phyloP scores from a whole-genome alignment of 2,888 invertebrate species.

The Eudasyphora cyanicolor region DNA sequence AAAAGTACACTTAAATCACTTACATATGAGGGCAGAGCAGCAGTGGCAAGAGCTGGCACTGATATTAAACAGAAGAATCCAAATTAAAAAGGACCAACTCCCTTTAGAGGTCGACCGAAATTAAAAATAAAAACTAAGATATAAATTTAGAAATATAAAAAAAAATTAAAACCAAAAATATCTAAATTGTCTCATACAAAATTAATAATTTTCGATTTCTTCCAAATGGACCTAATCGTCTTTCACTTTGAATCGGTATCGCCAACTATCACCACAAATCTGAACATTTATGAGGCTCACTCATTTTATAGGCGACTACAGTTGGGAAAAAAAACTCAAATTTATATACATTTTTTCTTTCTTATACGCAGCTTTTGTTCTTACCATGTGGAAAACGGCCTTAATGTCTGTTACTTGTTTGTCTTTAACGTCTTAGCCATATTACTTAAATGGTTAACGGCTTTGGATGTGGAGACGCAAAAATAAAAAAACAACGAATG shows the following conservation, averaged over 20 bases:
- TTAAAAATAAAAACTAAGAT: too few relatives aligned
- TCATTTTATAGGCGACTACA: conserved; percentile 16
- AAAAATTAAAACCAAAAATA: too few relatives aligned
- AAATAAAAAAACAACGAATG: background rate
- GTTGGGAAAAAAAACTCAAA: background rate
- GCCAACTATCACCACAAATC: background rate
- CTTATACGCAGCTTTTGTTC: background rate
- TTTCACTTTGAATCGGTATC: background rate
- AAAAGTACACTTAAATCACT: conserved; percentile 28
- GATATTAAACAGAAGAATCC: too few relatives aligned
- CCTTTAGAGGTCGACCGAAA: too few relatives aligned
- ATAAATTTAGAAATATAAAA: too few relatives aligned
- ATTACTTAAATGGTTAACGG: conserved; percentile 5
- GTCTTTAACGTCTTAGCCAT: background rate
- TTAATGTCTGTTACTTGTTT: background rate
- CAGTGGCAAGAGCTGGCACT: too few relatives aligned
- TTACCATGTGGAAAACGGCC: background rate
- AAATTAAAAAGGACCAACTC: too few relatives aligned
- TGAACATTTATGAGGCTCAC: conserved; percentile 17
- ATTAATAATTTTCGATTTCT: background rate
- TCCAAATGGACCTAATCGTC: background rate
- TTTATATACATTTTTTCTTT: conserved; percentile 1
- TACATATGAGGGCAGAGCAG: too few relatives aligned
- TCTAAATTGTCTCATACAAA: too few relatives aligned
- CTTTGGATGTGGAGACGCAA: background rate